These are phyloP conservation scores for Drosophila sechellia DNA, from an alignment of 1,140 invertebrate species.

Conservation along the genomic window DNA sequence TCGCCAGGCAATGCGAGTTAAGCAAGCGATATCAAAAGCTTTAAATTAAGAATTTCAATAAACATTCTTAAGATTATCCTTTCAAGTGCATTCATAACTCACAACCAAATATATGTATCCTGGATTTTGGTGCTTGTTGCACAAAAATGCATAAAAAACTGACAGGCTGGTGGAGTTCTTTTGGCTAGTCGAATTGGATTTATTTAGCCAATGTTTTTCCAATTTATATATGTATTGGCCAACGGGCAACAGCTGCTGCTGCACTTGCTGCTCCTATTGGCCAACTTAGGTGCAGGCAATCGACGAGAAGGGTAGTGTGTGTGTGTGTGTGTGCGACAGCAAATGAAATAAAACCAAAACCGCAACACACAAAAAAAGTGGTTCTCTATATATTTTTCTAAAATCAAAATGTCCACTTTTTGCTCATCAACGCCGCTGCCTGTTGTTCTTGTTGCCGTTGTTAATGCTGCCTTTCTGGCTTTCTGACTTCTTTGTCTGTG, in stretches of 20 bases:
- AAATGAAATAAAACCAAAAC: constrained; percentile 42
- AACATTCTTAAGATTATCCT: background rate
- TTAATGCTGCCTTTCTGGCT: constrained; percentile 25
- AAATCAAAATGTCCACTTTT: constrained; percentile 82
- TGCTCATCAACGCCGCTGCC: constrained; percentile 72
- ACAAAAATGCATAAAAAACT: constrained; percentile 18
- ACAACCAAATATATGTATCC: background rate
- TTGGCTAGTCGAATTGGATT: constrained; percentile 49
- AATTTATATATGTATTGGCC: constrained; percentile 42
- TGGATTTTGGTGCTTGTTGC: background rate
- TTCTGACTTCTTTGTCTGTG: constrained; percentile 38
- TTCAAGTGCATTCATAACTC: background rate
- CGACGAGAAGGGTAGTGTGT: background rate
- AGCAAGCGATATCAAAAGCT: background rate
- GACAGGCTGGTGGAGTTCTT: constrained; percentile 20
- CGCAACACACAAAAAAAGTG: constrained; percentile 66
- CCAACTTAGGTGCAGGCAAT: constrained; percentile 50
- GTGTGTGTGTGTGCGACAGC: constrained; percentile 14
- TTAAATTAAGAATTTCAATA: too few species aligned
- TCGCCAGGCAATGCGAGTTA: background rate
- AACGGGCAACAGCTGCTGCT: constrained; percentile 45
- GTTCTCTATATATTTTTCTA: constrained; percentile 83
- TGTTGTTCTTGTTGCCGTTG: constrained; percentile 38
- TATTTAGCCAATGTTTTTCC: constrained; percentile 72
- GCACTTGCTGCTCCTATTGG: constrained; percentile 45